These are phyloP conservation scores for Avahi laniger DNA, from an alignment of 2,797 vertebrate genomes.

Conservation along the genomic window DNA sequence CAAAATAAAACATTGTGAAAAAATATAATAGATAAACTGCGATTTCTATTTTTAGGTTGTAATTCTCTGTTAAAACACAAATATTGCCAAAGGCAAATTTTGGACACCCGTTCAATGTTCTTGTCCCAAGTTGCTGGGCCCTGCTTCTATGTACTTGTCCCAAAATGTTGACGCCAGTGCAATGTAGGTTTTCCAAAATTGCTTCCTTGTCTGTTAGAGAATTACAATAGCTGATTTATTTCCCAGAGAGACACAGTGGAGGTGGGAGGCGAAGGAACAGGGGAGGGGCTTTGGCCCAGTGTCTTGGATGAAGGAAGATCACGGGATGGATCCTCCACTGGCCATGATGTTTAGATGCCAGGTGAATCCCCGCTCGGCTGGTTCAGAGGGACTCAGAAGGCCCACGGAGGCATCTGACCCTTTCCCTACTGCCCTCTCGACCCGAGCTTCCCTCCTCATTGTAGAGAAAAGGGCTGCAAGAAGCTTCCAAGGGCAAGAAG, in stretches of 20 bases:
- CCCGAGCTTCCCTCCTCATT: neutral
- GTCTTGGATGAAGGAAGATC: neutral
- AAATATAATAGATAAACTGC: neutral
- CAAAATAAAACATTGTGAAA: neutral
- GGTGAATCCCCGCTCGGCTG: neutral
- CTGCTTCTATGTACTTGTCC: neutral
- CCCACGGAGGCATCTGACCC: neutral
- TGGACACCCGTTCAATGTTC: rapidly evolving
- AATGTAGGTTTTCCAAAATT: neutral
- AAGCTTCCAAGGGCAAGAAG: neutral
- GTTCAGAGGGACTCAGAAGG: neutral
- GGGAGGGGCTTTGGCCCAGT: rapidly evolving
- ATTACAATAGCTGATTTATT: neutral
- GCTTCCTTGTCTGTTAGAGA: neutral
- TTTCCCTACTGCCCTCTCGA: neutral
- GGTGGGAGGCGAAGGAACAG: rapidly evolving
- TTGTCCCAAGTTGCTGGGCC: neutral
- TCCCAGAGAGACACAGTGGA: neutral
- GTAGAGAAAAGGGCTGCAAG: neutral
- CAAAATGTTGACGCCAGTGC: neutral
- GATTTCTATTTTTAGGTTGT: neutral
- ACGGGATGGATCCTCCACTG: rapidly evolving
- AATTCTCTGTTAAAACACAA: neutral
- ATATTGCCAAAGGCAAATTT: neutral
- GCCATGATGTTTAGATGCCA: neutral